Conservation (phyloP, 2,113 vertebrate species). For the Toxotes jaculatrix region DNA sequence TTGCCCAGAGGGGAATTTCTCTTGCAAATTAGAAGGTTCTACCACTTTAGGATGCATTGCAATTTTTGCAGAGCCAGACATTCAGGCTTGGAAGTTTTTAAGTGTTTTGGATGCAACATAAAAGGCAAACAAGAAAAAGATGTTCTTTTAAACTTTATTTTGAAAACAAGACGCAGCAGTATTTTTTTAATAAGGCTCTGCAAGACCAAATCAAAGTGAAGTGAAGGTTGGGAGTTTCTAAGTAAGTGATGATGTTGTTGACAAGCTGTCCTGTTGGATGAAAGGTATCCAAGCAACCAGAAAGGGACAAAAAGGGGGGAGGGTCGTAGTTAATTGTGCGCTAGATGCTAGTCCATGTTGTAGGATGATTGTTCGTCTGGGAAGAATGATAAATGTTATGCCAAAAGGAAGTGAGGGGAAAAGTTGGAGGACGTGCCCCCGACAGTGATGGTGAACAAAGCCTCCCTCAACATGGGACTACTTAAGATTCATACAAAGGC, state of each 20-base stretch:
- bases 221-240: conserved; percentile 61
- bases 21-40: conserved; percentile 64
- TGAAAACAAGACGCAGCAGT: conserved; percentile 34
- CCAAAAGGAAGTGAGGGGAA: conserved; percentile 79
- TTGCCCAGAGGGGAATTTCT: conserved; percentile 50
- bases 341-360: conserved; percentile 78
- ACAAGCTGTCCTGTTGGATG: conserved; percentile 72
- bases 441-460: conserved; percentile 75
- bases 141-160: conserved; percentile 43
- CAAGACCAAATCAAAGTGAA: conserved; percentile 15
- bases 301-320: conserved; percentile 56
- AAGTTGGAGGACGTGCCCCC: conserved; percentile 75
- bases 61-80: conserved; percentile 33
- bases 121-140: conserved; percentile 37
- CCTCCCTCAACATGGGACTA: conserved; percentile 60
- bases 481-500: conserved; percentile 80
- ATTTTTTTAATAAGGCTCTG: conserved; percentile 20
- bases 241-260: conserved; percentile 82
- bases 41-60: conserved; percentile 36
- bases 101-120: conserved; percentile 49
- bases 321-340: conserved; percentile 79
- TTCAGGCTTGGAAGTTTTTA: conserved; percentile 25
- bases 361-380: conserved; percentile 81
- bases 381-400: conserved; percentile 84
- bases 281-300: conserved; percentile 85